Evolutionary conservation across 1,140 invertebrate species (phyloP).

Genomic region (Potamilus streckersoni): DNA sequence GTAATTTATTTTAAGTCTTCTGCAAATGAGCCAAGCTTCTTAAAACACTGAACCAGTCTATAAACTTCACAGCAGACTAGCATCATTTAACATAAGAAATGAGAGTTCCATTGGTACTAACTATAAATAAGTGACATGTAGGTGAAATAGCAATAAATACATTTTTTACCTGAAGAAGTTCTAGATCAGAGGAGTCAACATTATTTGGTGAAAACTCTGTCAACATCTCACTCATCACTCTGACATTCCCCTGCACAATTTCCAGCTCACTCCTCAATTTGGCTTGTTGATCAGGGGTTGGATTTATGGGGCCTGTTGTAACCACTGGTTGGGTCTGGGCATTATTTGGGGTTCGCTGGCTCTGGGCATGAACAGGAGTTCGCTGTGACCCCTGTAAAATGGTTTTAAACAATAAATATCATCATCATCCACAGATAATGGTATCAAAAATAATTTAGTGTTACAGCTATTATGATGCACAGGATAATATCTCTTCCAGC

Average conservation of each 20-base stretch:
- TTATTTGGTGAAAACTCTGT: conserved; percentile 83
- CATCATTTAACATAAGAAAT: neutral
- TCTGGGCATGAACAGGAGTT: neutral
- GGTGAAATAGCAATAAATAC: too few relatives aligned
- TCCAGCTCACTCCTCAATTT: conserved; percentile 93
- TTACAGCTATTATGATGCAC: too few relatives aligned
- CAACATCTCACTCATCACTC: conserved; percentile 94
- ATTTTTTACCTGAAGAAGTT: conserved; percentile 75
- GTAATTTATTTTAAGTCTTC: too few relatives aligned
- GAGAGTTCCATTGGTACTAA: conserved; percentile 1
- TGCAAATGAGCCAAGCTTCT: too few relatives aligned
- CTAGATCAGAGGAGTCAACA: conserved; percentile 79
- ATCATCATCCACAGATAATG: too few relatives aligned
- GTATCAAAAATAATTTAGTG: too few relatives aligned
- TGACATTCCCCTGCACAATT: conserved; percentile 93
- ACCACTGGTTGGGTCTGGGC: neutral
- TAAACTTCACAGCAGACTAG: too few relatives aligned
- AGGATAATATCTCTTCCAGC: too few relatives aligned
- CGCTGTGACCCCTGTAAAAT: too few relatives aligned
- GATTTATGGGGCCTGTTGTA: conserved; percentile 43
- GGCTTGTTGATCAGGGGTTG: conserved; percentile 78
- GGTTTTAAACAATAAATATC: too few relatives aligned
- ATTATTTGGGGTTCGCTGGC: conserved; percentile 11
- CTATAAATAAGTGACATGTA: neutral
- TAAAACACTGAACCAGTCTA: too few relatives aligned